phyloP scores from a whole-genome alignment of 2,888 invertebrate genomes.

The Steinernema hermaphroditum region DNA sequence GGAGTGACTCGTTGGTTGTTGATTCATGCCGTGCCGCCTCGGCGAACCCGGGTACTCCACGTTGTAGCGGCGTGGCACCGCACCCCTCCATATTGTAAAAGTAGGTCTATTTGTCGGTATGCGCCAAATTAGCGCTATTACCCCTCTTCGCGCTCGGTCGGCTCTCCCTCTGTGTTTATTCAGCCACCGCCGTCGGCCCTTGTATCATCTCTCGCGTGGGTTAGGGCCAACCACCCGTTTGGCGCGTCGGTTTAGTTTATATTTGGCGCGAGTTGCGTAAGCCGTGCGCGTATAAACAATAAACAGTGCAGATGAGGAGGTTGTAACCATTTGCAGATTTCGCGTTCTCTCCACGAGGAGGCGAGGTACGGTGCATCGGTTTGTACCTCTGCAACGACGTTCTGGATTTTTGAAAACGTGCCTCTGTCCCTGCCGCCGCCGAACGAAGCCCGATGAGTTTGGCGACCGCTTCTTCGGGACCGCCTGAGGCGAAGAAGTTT shows the following conservation, averaged over 20 bases:
- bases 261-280: conserved; percentile 30
- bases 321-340: conserved; percentile 1
- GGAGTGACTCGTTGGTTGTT: neutral
- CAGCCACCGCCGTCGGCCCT: neutral
- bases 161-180: neutral
- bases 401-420: no score
- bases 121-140: conserved; percentile 14
- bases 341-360: neutral
- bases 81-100: neutral
- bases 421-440: neutral
- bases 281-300: conserved; percentile 27
- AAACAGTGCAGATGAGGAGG: conserved; percentile 8
- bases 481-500: conserved; percentile 46
- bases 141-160: neutral
- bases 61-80: neutral
- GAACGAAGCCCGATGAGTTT: conserved; percentile 36
- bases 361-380: no score
- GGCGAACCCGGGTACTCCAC: conserved; percentile 11
- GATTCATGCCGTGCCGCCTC: neutral
- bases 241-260: conserved; percentile 23
- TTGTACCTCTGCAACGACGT: no score
- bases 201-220: neutral
- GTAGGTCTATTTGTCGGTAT: conserved; percentile 20
- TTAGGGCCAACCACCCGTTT: conserved; percentile 21
- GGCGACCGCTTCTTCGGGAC: conserved; percentile 39